Base-by-base conservation (phyloP, 2,888 invertebrate species). In the Erannis defoliaria region DNA sequence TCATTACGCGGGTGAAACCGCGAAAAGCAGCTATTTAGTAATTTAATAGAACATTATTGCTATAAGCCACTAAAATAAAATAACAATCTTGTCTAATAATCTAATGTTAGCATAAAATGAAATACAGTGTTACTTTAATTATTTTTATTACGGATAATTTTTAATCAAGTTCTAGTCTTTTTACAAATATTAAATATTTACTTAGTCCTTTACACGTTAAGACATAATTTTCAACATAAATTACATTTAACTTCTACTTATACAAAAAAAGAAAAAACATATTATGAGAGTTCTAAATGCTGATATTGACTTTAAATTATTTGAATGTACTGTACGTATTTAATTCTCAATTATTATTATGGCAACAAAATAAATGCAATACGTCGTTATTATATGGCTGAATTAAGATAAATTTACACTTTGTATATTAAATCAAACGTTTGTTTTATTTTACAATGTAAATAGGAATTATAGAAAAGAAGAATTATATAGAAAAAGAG, bases 101-200 rank as follows among this genome's bases (percentile, higher is more conserved):
- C n/a, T n/a, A n/a, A n/a, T n/a, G n/a, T n/a, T 35, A 42, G n/a
- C 12, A n/a, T 31, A 16, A 40, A 70, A 65, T 72, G 71, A 74
- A 76, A 78, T 72, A 77, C 26, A 37, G 8, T 14, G 23, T 58
- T 56, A 53, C 79, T 83, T 83, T 78, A 81, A 80, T 77, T 66
- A 65, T 79, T 87, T 86, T 85, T 81, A 81, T 86, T 85, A 26
- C 26, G 78, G 74, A 81, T 82, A 78, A 81, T 75, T 77, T 76
- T 78, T 73, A 77, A 75, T 82, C 76, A 81, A 75, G 76, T 74
- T 81, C 78, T 80, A 80, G 70, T 74, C 67, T 74, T 71, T 81
- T 74, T 78, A 80, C 77, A 82, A 77, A 69, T 72, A 70, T 66
- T 65, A 68, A 33, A 12, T 68, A 50, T 51, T 40, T 19, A 46